phyloP scores from a whole-genome alignment of 2,113 vertebrate genomes.

The Empidonax alnorum region DNA sequence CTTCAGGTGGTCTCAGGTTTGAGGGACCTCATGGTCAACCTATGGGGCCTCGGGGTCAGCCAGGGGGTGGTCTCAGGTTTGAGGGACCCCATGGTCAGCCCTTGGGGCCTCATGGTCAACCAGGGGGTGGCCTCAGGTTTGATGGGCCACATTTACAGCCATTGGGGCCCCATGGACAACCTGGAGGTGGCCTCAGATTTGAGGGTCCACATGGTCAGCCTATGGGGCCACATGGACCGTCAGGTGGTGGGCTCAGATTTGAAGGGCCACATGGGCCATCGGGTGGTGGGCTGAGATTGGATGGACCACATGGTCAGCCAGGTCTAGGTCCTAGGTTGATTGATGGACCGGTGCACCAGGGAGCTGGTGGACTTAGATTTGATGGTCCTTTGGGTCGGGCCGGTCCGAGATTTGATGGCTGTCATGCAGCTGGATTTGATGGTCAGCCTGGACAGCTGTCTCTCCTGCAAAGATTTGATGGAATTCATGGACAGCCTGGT shows the following conservation, averaged over 20 bases:
- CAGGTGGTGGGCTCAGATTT: conserved; percentile 77
- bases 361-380: conserved; percentile 81
- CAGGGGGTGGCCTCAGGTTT: conserved; percentile 81
- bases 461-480: conserved; percentile 82
- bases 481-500: conserved; percentile 81
- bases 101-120: conserved; percentile 80
- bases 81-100: conserved; percentile 83
- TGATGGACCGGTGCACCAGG: conserved; percentile 79
- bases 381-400: conserved; percentile 81
- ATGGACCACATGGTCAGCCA: conserved; percentile 80
- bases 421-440: conserved; percentile 79
- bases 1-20: conserved; percentile 82
- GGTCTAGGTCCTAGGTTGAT: conserved; percentile 78
- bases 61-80: conserved; percentile 81
- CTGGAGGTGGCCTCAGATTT: conserved; percentile 78
- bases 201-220: conserved; percentile 81
- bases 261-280: conserved; percentile 78
- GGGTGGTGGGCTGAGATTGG: conserved; percentile 76
- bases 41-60: conserved; percentile 78
- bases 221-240: conserved; percentile 79
- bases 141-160: conserved; percentile 81
- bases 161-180: conserved; percentile 81
- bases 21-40: conserved; percentile 82
- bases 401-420: conserved; percentile 80
- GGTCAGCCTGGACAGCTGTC: conserved; percentile 79